A percentile compares a stretch with the other conserved stretches of the same genome.
Evolutionary conservation across 2,888 invertebrate genomes (phyloP).

Genomic region (Gymnocheta viridis): DNA sequence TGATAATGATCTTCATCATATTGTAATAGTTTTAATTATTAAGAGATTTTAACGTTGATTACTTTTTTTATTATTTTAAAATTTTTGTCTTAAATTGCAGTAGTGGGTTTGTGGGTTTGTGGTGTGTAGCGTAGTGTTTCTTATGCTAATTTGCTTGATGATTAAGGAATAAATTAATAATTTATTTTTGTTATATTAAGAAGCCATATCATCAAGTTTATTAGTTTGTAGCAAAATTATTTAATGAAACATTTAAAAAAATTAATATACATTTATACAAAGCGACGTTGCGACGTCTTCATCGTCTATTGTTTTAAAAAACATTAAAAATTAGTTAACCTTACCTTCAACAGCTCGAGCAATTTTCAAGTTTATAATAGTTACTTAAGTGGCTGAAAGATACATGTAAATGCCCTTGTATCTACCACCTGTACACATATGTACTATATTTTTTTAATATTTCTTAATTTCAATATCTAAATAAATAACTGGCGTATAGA

Average conservation of each 20-base stretch:
- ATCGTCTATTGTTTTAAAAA: slow-evolving; percentile 29
- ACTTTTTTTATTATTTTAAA: background rate
- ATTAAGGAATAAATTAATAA: slow-evolving; percentile 49
- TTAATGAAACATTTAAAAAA: slow-evolving; percentile 6
- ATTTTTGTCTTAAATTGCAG: background rate
- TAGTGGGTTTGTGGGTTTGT: background rate
- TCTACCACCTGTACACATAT: background rate
- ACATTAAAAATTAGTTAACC: slow-evolving; percentile 31
- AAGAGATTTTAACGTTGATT: slow-evolving; percentile 26
- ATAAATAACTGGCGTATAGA: slow-evolving; percentile 18
- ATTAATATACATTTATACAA: no score
- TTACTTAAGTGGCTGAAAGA: background rate
- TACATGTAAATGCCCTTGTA: background rate
- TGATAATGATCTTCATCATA: slow-evolving; percentile 22
- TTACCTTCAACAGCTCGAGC: slow-evolving; percentile 48
- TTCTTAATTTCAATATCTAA: background rate
- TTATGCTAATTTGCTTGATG: slow-evolving; percentile 49
- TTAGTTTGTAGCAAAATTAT: slow-evolving; percentile 16
- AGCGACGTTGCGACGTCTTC: slow-evolving; percentile 22
- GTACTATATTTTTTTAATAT: background rate
- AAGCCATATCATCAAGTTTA: background rate
- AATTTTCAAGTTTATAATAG: slow-evolving; percentile 19
- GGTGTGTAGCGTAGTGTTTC: background rate
- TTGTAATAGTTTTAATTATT: slow-evolving; percentile 10
- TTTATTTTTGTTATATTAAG: slow-evolving; percentile 4